Evolutionary conservation across 1,140 invertebrate species (phyloP), one percentile per base, ranked within the genome.

Genomic region (Bombus pyrosoma): DNA sequence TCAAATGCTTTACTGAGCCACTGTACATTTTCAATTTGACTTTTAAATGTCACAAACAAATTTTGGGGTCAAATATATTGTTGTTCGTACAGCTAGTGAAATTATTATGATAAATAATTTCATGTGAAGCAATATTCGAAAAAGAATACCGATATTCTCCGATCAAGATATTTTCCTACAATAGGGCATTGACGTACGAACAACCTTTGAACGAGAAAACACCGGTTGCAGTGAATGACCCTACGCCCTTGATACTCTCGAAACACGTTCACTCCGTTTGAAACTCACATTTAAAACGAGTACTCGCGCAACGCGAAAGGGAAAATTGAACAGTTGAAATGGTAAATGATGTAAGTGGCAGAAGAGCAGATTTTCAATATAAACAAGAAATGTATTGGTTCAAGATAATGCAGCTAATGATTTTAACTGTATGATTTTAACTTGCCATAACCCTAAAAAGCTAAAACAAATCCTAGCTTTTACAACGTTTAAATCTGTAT

Each of bases 211-310:
- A 79, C 83, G 76, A 72, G 83, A 72, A 79, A 85, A 85, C 83
- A 37, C 76, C 68, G 83, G 68, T 73, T 57, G 41, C 83, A 62
- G 76, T 84, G 76, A 80, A 84, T 25, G 76, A 78, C 83, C 83
- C 53, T 85, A 80, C 53, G 68, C 76, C 83, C 77, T 85, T 85
- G 68, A 64, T 73, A 84, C 25, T 34, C 39, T 34, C 47, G 43
- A 59, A 77, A 78, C 75, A 66, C 47, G 34, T 34, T 85, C 41
- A 6, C 41, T 32, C 47, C 15, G 43, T 75, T 82, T n/a, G n/a
- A 71, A 71, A 57, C 37, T 78, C 18, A 37, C 69, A 53, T 68
- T 69, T 32, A 41, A 78, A 78, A 57, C 81, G 62, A 41, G 18
- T 57, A 22, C 34, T 57, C 15, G 15, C 28, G 39, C n/a, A 37